A percentile compares a stretch with the other conserved stretches of the same genome.
These are phyloP conservation scores for Ailurus styani DNA, from an alignment of 2,113 vertebrate genomes.

Conservation along the genomic window DNA sequence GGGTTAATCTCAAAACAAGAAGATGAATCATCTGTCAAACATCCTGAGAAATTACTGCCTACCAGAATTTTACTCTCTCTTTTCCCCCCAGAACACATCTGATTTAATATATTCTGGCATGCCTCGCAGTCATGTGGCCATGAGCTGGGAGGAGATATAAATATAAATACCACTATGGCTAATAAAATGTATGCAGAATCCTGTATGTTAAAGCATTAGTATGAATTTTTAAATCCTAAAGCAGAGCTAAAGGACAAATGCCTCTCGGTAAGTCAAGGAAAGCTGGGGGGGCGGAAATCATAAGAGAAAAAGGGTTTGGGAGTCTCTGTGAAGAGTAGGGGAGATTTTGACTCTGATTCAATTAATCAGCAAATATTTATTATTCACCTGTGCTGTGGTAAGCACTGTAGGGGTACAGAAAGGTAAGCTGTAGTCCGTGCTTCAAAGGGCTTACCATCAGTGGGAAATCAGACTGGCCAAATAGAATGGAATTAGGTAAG, in stretches of 20 bases:
- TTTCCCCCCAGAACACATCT: not conserved
- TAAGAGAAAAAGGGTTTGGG: not conserved
- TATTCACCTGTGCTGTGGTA: not conserved
- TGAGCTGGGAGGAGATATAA: not conserved
- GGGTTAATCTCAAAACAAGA: not conserved
- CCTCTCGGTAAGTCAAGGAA: not conserved
- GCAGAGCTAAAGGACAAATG: not conserved
- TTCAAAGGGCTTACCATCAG: not conserved
- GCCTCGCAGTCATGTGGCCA: not conserved
- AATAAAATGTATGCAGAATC: not conserved
- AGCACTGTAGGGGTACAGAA: not conserved
- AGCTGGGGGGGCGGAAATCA: not conserved
- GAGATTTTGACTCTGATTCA: not conserved
- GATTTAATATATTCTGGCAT: not conserved
- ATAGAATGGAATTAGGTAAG: slow-evolving; percentile 13
- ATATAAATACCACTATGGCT: not conserved
- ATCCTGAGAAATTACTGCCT: not conserved
- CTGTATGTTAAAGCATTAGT: not conserved
- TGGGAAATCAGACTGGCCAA: not conserved
- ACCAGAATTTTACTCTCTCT: not conserved
- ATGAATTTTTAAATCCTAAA: not conserved
- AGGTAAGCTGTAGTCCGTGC: not conserved
- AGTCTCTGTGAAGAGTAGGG: not conserved
- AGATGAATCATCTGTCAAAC: not conserved
- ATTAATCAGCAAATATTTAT: not conserved